These are phyloP conservation scores for Nematostella vectensis DNA, from an alignment of 92 coral and sea anemone genomes.

Conservation along the genomic window DNA sequence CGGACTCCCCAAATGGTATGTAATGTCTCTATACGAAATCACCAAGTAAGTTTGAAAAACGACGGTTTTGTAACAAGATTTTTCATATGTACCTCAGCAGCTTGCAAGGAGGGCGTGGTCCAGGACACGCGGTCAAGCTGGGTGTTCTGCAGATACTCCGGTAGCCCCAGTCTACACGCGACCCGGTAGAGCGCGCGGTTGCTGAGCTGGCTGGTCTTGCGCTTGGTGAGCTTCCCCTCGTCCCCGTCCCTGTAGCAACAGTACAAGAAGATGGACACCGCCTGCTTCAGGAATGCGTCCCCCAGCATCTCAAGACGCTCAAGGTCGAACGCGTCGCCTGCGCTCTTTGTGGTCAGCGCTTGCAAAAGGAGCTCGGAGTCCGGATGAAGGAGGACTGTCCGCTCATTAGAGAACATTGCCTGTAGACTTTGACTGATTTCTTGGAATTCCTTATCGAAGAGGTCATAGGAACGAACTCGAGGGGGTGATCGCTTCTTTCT, in stretches of 20 bases:
- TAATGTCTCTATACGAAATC: no score
- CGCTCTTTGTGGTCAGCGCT: slow-evolving; percentile 73
- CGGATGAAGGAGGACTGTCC: slow-evolving; percentile 7
- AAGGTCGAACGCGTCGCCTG: slow-evolving; percentile 67
- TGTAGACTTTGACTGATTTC: slow-evolving; percentile 6
- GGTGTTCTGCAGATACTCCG: slow-evolving; percentile 52
- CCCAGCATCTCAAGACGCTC: slow-evolving; percentile 98
- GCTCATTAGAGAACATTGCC: slow-evolving; percentile 21
- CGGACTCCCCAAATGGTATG: no score
- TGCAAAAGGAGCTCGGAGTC: slow-evolving; percentile 54
- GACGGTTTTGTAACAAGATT: no score
- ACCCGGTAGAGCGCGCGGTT: slow-evolving; percentile 62
- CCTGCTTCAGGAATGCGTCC: slow-evolving; percentile 91
- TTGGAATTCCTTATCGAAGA: slow-evolving; percentile 2
- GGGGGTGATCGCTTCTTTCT: not conserved
- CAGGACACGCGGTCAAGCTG: slow-evolving; percentile 60
- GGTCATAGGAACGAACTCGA: not conserved
- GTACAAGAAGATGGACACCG: slow-evolving; percentile 72
- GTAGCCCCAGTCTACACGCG: slow-evolving; percentile 47
- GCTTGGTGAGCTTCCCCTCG: slow-evolving; percentile 85
- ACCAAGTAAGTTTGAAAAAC: no score
- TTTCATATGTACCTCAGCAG: not conserved
- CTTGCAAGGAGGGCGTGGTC: slow-evolving; percentile 52
- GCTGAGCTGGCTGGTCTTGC: slow-evolving; percentile 66
- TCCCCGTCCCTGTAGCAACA: slow-evolving; percentile 61